Conservation (phyloP, 2,888 invertebrate genomes). For the Portevinia maculata region DNA sequence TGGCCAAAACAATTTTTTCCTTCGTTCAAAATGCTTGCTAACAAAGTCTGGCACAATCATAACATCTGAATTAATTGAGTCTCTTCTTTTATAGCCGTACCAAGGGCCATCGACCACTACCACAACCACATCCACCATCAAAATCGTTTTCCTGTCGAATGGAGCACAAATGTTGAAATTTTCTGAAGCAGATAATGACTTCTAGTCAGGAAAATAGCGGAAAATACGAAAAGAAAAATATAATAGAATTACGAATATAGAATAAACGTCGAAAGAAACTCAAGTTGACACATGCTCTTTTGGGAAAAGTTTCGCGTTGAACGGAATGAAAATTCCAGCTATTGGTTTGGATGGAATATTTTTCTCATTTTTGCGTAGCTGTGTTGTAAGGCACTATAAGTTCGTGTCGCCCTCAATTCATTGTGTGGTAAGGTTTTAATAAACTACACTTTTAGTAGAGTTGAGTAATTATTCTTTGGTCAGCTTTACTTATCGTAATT, state of each 20-base stretch:
- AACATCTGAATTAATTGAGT: constrained; percentile 27
- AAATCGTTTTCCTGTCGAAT: background rate
- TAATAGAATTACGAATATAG: constrained; percentile 18
- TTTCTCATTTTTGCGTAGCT: no score
- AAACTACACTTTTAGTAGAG: no score
- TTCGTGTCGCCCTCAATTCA: no score
- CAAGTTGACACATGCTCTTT: constrained; percentile 51
- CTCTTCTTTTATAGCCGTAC: background rate
- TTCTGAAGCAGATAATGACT: constrained; percentile 10
- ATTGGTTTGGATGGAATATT: no score
- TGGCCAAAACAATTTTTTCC: no score
- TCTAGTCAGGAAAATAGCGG: background rate
- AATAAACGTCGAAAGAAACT: constrained; percentile 40
- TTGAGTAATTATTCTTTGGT: no score
- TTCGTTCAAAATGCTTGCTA: no score
- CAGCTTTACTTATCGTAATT: no score
- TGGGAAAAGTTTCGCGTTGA: constrained; percentile 15
- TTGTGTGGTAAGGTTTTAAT: no score
- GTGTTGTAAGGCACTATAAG: no score
- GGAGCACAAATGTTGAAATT: constrained; percentile 23
- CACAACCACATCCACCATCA: background rate
- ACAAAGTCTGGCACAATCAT: no score
- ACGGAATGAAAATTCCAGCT: background rate
- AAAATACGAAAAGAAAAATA: constrained; percentile 31
- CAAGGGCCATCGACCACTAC: constrained; percentile 20